Conservation (phyloP, 2,888 invertebrate species). For the Orchesella flavescens region DNA sequence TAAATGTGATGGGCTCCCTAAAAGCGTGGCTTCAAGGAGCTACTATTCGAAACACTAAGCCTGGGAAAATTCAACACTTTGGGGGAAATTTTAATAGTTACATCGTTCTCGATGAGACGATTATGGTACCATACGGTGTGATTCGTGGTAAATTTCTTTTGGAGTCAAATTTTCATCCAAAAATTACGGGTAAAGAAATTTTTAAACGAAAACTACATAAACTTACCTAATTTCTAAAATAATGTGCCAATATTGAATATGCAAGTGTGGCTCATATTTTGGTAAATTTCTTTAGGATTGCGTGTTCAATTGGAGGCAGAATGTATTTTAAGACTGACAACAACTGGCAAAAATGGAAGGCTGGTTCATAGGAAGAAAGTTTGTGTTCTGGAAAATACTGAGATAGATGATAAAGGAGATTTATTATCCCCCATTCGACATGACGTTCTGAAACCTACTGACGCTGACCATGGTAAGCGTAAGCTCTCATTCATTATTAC, state of each 20-base stretch:
- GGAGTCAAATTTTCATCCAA: slow-evolving; percentile 48
- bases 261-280: neutral
- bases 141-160: slow-evolving; percentile 39
- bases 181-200: slow-evolving; percentile 34
- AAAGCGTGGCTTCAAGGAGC: slow-evolving; percentile 55
- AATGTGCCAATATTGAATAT: neutral
- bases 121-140: slow-evolving; percentile 43
- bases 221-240: too few species aligned
- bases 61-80: slow-evolving; percentile 54
- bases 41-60: slow-evolving; percentile 53
- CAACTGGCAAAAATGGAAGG: slow-evolving; percentile 43
- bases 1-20: slow-evolving; percentile 48
- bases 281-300: slow-evolving; percentile 26
- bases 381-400: slow-evolving; percentile 53
- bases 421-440: slow-evolving; percentile 47
- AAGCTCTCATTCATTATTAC: neutral
- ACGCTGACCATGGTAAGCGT: slow-evolving; percentile 32
- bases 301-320: slow-evolving; percentile 57
- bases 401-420: slow-evolving; percentile 49
- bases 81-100: slow-evolving; percentile 55
- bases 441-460: slow-evolving; percentile 43
- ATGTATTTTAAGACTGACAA: slow-evolving; percentile 51
- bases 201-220: neutral
- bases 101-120: slow-evolving; percentile 38
- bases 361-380: slow-evolving; percentile 49